A percentile compares a stretch with the other conserved stretches of the same genome.
Evolutionary conservation across 2,113 vertebrate genomes (phyloP).

Genomic region (Crotophaga sulcirostris): DNA sequence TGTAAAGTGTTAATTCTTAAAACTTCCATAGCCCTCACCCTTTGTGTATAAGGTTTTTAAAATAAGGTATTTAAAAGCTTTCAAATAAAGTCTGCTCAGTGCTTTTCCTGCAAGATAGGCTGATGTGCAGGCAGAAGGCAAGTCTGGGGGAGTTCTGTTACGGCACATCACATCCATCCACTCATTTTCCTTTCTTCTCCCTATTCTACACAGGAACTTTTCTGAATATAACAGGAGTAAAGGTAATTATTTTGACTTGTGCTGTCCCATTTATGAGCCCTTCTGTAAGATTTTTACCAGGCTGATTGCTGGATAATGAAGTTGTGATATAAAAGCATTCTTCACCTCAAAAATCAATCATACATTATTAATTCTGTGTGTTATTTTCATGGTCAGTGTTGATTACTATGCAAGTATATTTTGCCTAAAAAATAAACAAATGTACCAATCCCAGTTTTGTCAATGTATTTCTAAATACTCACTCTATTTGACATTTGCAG

Average conservation of each 20-base stretch:
- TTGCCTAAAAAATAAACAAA: conserved; percentile 50
- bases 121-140: neutral
- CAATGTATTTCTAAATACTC: conserved; percentile 35
- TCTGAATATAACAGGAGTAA: neutral
- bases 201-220: neutral
- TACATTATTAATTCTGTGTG: conserved; percentile 48
- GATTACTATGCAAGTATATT: conserved; percentile 51
- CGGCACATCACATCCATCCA: neutral
- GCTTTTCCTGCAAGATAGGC: neutral
- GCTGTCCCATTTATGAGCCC: neutral
- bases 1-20: neutral
- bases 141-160: neutral
- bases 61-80: neutral
- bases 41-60: neutral
- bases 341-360: conserved; percentile 51
- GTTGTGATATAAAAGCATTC: conserved; percentile 55
- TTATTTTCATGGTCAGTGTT: conserved; percentile 59
- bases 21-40: neutral
- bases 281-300: conserved; percentile 15
- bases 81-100: neutral
- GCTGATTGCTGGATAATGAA: conserved; percentile 56
- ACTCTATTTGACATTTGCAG: conserved; percentile 57
- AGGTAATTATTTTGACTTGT: conserved; percentile 27
- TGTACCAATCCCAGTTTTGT: conserved; percentile 23
- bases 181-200: neutral